Evolutionary conservation across 2,113 vertebrate genomes (phyloP).

Genomic region (Xiphophorus maculatus): DNA sequence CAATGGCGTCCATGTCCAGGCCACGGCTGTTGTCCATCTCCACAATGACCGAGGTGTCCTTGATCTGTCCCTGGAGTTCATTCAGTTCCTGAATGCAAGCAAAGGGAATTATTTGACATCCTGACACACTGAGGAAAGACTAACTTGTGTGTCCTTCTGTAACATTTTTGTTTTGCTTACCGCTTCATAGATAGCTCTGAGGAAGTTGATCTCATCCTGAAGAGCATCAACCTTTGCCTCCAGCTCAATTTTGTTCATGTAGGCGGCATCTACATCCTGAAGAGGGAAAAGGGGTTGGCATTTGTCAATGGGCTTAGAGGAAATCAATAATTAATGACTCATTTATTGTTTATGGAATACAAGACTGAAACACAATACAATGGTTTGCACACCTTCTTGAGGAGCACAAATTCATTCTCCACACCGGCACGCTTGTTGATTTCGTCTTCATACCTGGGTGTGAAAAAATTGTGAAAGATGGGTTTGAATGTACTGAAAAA

Average conservation of each 20-base stretch:
- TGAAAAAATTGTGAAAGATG: not conserved
- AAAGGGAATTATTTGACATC: not conserved
- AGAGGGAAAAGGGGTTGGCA: not conserved
- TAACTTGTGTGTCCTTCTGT: not conserved
- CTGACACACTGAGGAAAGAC: not conserved
- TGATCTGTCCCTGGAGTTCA: constrained; percentile 86
- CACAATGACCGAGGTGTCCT: constrained; percentile 89
- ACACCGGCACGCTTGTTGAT: constrained; percentile 89
- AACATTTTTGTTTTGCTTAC: constrained; percentile 68
- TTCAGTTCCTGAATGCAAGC: constrained; percentile 78
- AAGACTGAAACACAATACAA: not conserved
- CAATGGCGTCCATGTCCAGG: constrained; percentile 89
- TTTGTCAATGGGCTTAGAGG: not conserved
- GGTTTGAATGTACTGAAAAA: not conserved
- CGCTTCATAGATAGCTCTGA: constrained; percentile 86
- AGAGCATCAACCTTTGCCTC: constrained; percentile 89
- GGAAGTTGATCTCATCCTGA: constrained; percentile 91
- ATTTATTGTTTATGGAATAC: not conserved
- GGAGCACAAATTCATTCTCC: constrained; percentile 94
- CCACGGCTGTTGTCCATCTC: constrained; percentile 89
- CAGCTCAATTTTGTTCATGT: constrained; percentile 91
- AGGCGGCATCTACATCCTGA: constrained; percentile 91
- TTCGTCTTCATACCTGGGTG: constrained; percentile 90
- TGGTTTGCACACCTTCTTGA: constrained; percentile 86
- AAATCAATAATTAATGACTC: constrained; percentile 2